phyloP scores from a whole-genome alignment of 2,113 vertebrate genomes.

The Caretta caretta region DNA sequence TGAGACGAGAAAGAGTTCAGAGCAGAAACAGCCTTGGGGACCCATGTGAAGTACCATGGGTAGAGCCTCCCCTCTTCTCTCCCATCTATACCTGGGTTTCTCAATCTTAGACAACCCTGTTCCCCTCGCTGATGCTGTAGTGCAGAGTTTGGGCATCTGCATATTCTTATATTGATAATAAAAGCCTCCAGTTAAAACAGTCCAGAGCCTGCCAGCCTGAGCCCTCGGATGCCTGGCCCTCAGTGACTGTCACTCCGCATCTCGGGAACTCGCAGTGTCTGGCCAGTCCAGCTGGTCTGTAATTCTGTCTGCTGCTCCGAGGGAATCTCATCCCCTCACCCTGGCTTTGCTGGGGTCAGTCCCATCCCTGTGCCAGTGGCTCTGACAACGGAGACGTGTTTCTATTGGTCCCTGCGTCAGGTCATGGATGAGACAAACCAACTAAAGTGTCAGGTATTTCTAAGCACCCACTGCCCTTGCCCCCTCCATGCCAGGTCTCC shows the following conservation, averaged over 20 bases:
- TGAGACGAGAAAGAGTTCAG: not conserved
- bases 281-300: not conserved
- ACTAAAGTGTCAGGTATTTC: fast-evolving
- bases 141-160: not conserved
- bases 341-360: fast-evolving
- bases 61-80: not conserved
- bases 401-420: not conserved
- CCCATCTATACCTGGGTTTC: not conserved
- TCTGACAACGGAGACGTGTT: not conserved
- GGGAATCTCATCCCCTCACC: not conserved
- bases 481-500: not conserved
- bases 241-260: not conserved
- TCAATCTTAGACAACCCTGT: not conserved
- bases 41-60: not conserved
- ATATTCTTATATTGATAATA: not conserved
- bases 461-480: fast-evolving
- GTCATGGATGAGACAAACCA: fast-evolving
- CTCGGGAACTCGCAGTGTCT: not conserved
- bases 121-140: not conserved
- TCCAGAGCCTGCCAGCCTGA: not conserved
- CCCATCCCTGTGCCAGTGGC: fast-evolving
- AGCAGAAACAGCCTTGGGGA: not conserved
- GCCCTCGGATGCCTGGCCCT: not conserved
- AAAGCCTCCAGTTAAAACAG: not conserved
- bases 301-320: not conserved